Evolutionary conservation across 2,888 invertebrate genomes (phyloP), one percentile per base, ranked within the genome.

Genomic region (Lasioglossum pauxillum): DNA sequence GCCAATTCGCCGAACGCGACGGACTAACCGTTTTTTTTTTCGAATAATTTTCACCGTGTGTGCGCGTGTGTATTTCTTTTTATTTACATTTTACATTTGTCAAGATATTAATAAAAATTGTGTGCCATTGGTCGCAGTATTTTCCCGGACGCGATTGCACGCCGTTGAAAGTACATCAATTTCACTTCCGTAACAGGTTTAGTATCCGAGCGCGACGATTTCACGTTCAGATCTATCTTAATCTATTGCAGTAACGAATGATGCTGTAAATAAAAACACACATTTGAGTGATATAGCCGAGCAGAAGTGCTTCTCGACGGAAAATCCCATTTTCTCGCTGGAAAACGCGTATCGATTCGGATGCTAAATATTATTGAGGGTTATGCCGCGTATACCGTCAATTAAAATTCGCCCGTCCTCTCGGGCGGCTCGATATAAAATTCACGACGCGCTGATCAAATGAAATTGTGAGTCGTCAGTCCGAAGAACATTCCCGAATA

Each of bases 181-280:
- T 71, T 41, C 41, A 71, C 71, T 71, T 71, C 41, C 71, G 71
- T 71, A 46, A 35, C 74, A 46, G 27, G 74, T 71, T 71, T 71
- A 71, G 71, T 41, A 71, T 57, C 71, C 41, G 71, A 14, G 71
- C 41, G 71, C 71, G 71, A 71, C 69, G 27, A 72, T 60, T 41
- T 23, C 38, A n/a, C 72, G 53, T 38, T 35, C 57, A 78, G 57
- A 78, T 78, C 57, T 78, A 72, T 71, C 71, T 71, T 71, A 71
- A 71, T 71, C 71, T 71, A 71, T 71, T 41, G 71, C 60, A 35
- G 46, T 57, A 80, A 75, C 53, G 69, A 75, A 64, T 38, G 60
- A 73, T 73, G 46, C 35, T 60, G 64, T 57, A 77, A 76, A 71
- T 71, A 71, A 71, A 71, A 41, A 71, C 27, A 41, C 38, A 71